Conservation (phyloP, 1,140 invertebrate species). For the Aphidius ervi region DNA sequence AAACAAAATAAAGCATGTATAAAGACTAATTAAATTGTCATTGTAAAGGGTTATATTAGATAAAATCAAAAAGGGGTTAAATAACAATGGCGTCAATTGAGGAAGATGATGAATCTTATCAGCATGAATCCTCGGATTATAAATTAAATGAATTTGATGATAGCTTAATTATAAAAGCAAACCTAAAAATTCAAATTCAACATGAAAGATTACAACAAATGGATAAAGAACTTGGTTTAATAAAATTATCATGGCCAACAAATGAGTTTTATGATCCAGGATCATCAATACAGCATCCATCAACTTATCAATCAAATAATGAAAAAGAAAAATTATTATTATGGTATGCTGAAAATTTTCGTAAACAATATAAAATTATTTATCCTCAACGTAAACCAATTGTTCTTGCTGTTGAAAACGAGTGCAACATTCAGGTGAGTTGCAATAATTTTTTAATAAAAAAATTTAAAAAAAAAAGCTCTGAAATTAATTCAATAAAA, state of each 20-base stretch:
- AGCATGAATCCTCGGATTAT: too few relatives aligned
- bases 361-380: slow-evolving; percentile 68
- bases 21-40: too few relatives aligned
- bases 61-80: too few relatives aligned
- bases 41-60: too few relatives aligned
- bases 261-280: slow-evolving; percentile 37
- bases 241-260: slow-evolving; percentile 55
- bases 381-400: slow-evolving; percentile 68
- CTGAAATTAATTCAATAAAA: slow-evolving; percentile 2
- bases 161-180: too few relatives aligned
- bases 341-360: slow-evolving; percentile 78
- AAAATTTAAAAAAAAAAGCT: too few relatives aligned
- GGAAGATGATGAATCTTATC: too few relatives aligned
- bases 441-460: too few relatives aligned
- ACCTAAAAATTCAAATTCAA: too few relatives aligned
- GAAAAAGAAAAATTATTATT: slow-evolving; percentile 75
- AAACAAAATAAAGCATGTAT: too few relatives aligned
- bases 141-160: too few relatives aligned
- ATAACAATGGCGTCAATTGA: too few relatives aligned
- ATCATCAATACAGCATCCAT: slow-evolving; percentile 59
- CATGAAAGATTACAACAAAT: slow-evolving; percentile 33
- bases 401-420: slow-evolving; percentile 74
- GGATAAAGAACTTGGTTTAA: slow-evolving; percentile 50
- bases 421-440: slow-evolving; percentile 69
- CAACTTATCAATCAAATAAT: slow-evolving; percentile 67